Evolutionary conservation across 1,140 invertebrate species (phyloP), one percentile per base, ranked within the genome.

Genomic region (Polypedilum vanderplanki): DNA sequence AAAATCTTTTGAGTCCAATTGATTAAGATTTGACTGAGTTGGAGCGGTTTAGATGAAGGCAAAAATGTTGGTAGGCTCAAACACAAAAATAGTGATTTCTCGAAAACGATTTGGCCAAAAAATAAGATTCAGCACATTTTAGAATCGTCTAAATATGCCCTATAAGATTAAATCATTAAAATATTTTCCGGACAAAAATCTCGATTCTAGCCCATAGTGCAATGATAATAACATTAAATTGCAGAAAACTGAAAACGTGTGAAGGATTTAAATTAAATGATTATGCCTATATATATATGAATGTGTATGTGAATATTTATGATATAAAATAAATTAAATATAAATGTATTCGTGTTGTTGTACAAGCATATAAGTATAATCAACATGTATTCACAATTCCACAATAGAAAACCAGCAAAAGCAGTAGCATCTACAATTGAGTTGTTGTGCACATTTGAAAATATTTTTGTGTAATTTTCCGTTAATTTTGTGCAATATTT

Each of bases 191-290:
- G n/a, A n/a, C n/a, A n/a, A n/a, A n/a, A n/a, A n/a, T n/a, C n/a
- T n/a, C n/a, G n/a, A n/a, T n/a, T n/a, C n/a, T n/a, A n/a, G n/a
- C n/a, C n/a, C n/a, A n/a, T n/a, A 33, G 5, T 5, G 5, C 24
- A 3, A 33, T 33, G 24, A 33, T 33, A 33, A 33, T 57, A 57
- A 57, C 46, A 57, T 57, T 57, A 57, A 57, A 57, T 57, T 57
- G 46, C 46, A 57, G n/a, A 12, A 12, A 57, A n/a, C 46, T 57
- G 46, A 57, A 57, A 57, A 57, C 46, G 46, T 57, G 46, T 57
- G 46, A 57, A n/a, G 46, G 46, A 57, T 57, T 57, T 57, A 57
- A 57, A 57, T 57, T 57, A 57, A 57, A 57, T 57, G 46, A 57
- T 57, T 57, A 57, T 57, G 46, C 15, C 12, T 57, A 57, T 33